Percentiles rank a stretch among this genome's conserved stretches.
Evolutionary conservation across 2,888 invertebrate species (phyloP).

Genomic region (Macroteleia sp.): DNA sequence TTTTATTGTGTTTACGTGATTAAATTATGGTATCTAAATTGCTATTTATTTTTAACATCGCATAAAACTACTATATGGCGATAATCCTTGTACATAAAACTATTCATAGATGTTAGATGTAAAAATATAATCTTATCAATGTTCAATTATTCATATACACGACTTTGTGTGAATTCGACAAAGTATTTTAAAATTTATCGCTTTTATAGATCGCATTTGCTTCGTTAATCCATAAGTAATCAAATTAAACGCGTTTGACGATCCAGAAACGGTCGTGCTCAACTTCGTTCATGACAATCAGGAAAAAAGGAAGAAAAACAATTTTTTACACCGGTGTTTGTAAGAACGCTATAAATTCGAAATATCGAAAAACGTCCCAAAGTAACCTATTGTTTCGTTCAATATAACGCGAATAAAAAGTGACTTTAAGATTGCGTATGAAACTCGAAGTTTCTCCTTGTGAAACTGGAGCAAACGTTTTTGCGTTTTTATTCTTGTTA

Average conservation of each 20-base stretch:
- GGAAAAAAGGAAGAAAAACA: neutral
- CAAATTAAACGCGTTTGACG: no score
- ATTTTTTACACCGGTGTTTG: neutral
- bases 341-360: neutral
- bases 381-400: slow-evolving; percentile 9
- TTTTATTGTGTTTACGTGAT: neutral
- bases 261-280: no score
- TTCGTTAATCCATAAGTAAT: no score
- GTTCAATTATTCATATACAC: no score
- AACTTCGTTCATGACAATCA: no score
- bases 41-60: neutral
- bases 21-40: neutral
- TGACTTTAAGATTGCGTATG: slow-evolving; percentile 21
- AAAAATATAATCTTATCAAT: no score
- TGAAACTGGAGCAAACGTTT: slow-evolving; percentile 44
- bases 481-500: slow-evolving; percentile 36
- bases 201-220: no score
- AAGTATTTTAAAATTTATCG: no score
- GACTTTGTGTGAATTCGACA: no score
- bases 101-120: neutral
- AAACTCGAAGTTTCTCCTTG: slow-evolving; percentile 34
- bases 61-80: neutral
- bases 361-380: neutral
- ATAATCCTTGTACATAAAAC: no score
- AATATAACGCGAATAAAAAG: neutral